phyloP scores from a whole-genome alignment of 2,888 invertebrate species.

The Eurytoma adleriae region DNA sequence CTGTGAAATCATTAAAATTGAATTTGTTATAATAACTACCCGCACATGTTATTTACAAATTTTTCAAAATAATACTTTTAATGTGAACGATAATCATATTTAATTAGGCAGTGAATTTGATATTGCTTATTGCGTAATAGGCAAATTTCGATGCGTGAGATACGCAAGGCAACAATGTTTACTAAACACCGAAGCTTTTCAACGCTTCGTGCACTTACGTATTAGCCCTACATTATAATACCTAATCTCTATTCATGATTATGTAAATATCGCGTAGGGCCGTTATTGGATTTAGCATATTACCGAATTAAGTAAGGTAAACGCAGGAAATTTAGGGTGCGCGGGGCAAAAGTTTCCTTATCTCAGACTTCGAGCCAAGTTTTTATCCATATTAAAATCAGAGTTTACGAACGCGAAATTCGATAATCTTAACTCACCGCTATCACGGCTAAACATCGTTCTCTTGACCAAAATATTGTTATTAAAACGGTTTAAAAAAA shows the following conservation, averaged over 20 bases:
- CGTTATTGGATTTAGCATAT: slow-evolving; percentile 26
- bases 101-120: too few relatives aligned
- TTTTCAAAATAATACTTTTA: too few relatives aligned
- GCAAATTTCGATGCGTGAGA: not conserved
- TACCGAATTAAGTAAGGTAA: slow-evolving; percentile 20
- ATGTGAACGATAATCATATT: too few relatives aligned
- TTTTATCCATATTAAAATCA: not conserved
- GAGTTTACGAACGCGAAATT: not conserved
- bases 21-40: too few relatives aligned
- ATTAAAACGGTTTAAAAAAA: too few relatives aligned
- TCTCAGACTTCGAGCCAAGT: not conserved
- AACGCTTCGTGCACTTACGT: not conserved
- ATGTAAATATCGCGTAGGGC: slow-evolving; percentile 26
- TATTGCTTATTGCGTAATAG: too few relatives aligned
- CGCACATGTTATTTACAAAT: too few relatives aligned
- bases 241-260: slow-evolving; percentile 43
- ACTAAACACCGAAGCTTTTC: slow-evolving; percentile 5
- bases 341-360: not conserved
- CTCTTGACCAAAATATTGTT: too few relatives aligned
- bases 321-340: not conserved
- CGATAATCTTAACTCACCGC: not conserved
- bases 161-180: not conserved
- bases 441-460: too few relatives aligned
- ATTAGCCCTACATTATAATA: slow-evolving; percentile 5
- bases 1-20: too few relatives aligned